Base-by-base conservation (phyloP, 2,888 invertebrate genomes). In the Phorcus lineatus region DNA sequence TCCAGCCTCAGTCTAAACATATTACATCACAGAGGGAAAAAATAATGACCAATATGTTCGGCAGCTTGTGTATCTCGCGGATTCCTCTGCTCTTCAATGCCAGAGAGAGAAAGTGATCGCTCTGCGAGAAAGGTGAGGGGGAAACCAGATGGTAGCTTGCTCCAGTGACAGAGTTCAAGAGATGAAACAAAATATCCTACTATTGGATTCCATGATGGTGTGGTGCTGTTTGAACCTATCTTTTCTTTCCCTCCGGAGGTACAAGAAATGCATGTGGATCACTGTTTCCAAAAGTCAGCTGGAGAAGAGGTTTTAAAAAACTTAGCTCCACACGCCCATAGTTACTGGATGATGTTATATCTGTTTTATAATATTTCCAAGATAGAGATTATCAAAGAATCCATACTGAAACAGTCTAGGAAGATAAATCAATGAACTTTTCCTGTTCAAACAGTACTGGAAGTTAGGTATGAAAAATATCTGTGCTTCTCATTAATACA, bases 21-120 rank as follows among this genome's bases (percentile, higher is more conserved):
- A 36, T 70, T 70, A 36, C 70, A 70, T 70, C 70, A 70, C 70
- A 19, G 40, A 47, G 70, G n/a, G 19, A 31, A 70, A 70, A 70
- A 70, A 70, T 70, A 70, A 40, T 70, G 70, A 70, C 40, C 70
- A 70, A 70, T 70, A 19, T 40, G 70, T 36, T 70, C 19, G n/a
- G 19, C 70, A 70, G 70, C n/a, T 70, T 28, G 70, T 31, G 36
- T 36, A 36, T 28, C 70, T 31, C 70, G 19, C 47, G 13, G 47
- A 47, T 40, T 36, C 40, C 70, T 36, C 70, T 9, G 28, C 36
- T 70, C 36, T 70, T 17, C 40, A 28, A 70, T 70, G 70, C 24
- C 40, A 17, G 70, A 17, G 70, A 11, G 70, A 70, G 47, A 70
- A 36, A 70, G 31, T 36, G 28, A 31, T 31, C 19, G 40, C n/a